Evolutionary conservation across 1,140 invertebrate genomes (phyloP).

Genomic region (Drosophila nigrodunni): DNA sequence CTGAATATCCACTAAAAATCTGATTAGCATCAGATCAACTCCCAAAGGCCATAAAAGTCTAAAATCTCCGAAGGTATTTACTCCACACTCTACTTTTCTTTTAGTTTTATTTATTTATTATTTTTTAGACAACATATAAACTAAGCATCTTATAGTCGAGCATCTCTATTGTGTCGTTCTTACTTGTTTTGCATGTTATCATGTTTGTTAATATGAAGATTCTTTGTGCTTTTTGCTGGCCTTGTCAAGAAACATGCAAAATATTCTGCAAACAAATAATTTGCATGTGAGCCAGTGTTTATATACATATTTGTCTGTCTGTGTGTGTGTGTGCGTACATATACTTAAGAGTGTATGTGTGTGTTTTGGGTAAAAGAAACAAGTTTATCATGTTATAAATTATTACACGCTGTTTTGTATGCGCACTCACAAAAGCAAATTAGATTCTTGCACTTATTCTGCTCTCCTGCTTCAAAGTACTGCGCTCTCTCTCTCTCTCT

Average conservation of each 20-base stretch:
- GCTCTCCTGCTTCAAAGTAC: constrained; percentile 7
- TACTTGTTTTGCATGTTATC: constrained; percentile 16
- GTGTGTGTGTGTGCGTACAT: background rate
- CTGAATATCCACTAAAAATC: too few relatives aligned
- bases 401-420: constrained; percentile 57
- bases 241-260: constrained; percentile 28
- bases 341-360: background rate
- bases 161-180: background rate
- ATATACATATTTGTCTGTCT: background rate
- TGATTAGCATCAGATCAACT: too few relatives aligned
- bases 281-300: constrained; percentile 36
- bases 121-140: too few relatives aligned
- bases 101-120: too few relatives aligned
- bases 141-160: background rate
- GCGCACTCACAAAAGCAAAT: constrained; percentile 55
- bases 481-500: background rate
- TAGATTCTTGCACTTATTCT: constrained; percentile 47
- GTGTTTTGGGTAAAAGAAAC: constrained; percentile 32
- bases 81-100: too few relatives aligned
- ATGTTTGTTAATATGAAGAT: constrained; percentile 64
- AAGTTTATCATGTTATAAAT: constrained; percentile 72
- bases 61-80: too few relatives aligned
- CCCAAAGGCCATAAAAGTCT: too few relatives aligned
- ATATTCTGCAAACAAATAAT: constrained; percentile 51
- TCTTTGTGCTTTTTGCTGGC: constrained; percentile 17